A percentile compares a stretch with the other conserved stretches of the same genome.
Conservation (phyloP, 2,797 vertebrate genomes). For the Novumbra hubbsi region DNA sequence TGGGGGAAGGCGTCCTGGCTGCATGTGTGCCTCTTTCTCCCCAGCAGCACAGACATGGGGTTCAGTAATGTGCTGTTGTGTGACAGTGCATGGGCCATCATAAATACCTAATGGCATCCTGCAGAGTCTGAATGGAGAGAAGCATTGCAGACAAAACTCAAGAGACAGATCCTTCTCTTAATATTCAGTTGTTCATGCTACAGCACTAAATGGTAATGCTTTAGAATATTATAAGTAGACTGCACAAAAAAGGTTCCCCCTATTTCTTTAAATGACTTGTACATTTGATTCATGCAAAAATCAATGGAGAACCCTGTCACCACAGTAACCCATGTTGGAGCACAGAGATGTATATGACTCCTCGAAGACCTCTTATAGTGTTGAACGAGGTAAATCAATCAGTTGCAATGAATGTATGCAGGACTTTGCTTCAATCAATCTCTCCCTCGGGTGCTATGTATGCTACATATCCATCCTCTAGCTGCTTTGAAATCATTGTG, state of each 20-base stretch:
- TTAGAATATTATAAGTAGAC: background rate
- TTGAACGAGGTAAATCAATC: background rate
- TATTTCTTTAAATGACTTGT: no score
- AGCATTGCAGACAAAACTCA: conserved; percentile 43
- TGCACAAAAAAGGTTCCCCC: no score
- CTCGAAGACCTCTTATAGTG: background rate
- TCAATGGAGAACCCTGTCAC: background rate
- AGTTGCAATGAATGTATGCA: background rate
- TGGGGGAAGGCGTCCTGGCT: background rate
- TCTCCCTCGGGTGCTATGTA: background rate
- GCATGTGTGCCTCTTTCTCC: conserved; percentile 2
- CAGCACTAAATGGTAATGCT: background rate
- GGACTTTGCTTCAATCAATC: background rate
- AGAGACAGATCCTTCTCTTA: background rate
- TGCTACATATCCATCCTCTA: background rate
- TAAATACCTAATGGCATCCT: conserved; percentile 61
- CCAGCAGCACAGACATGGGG: background rate
- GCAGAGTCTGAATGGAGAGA: conserved; percentile 31
- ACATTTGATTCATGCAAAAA: background rate
- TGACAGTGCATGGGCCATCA: conserved; percentile 37
- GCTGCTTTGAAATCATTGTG: background rate
- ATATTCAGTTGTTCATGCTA: background rate
- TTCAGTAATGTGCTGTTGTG: conserved; percentile 33
- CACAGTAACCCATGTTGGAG: background rate
- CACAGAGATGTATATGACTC: conserved; percentile 2